Conservation (phyloP, 2,888 invertebrate genomes). For the Melanargia galathea region DNA sequence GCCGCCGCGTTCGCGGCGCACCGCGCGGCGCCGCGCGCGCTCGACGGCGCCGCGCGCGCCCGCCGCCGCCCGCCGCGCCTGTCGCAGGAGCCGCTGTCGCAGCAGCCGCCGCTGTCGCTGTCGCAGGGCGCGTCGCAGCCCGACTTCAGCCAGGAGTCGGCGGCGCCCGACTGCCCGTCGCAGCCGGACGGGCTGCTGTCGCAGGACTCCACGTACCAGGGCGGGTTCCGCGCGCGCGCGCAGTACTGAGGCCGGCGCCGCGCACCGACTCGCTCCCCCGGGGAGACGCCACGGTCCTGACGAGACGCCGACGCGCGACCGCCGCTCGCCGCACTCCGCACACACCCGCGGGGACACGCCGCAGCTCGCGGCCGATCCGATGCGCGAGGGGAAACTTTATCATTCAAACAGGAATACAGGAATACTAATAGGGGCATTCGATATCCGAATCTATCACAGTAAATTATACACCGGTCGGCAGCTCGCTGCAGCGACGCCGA, state of each 20-base stretch:
- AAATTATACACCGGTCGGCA: conserved; percentile 27
- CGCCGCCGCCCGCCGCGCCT: conserved; percentile 73
- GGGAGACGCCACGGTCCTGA: conserved; percentile 55
- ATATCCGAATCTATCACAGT: conserved; percentile 23
- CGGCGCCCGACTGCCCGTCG: conserved; percentile 93
- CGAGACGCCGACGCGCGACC: conserved; percentile 50
- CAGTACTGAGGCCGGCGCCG: conserved; percentile 94
- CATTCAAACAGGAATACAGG: conserved; percentile 61
- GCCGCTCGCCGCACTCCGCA: conserved; percentile 48
- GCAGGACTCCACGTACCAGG: conserved; percentile 94
- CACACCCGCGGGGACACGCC: conserved; percentile 46
- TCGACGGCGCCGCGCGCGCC: conserved; percentile 85
- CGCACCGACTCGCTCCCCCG: conserved; percentile 60
- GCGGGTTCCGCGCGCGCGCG: conserved; percentile 85
- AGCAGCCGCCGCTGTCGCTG: conserved; percentile 86
- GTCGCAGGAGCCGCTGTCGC: conserved; percentile 88
- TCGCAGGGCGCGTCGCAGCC: conserved; percentile 88
- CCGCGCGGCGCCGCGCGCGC: conserved; percentile 86
- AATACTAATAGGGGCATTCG: conserved; percentile 53
- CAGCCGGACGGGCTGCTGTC: conserved; percentile 97
- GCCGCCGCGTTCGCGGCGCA: conserved; percentile 97
- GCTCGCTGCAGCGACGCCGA: conserved; percentile 26
- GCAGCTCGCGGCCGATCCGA: conserved; percentile 45
- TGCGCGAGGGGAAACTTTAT: conserved; percentile 53
- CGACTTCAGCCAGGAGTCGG: conserved; percentile 91